phyloP scores from a whole-genome alignment of 2,797 vertebrate species.

The Rhinophrynus dorsalis region DNA sequence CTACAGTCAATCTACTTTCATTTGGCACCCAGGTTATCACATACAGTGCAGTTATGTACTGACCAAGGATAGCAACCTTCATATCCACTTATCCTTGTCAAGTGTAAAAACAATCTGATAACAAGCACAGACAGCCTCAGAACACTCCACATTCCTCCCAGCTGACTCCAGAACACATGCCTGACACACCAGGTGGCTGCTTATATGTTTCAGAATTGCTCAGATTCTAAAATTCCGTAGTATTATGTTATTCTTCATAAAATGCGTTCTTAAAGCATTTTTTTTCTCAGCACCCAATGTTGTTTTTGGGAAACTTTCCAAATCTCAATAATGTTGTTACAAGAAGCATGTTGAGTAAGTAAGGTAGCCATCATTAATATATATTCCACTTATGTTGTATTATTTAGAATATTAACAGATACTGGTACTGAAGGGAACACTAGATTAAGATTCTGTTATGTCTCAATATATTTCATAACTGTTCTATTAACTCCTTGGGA shows the following conservation, averaged over 20 bases:
- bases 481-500: too few species aligned
- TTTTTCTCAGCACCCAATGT: background rate
- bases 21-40: too few species aligned
- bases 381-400: background rate
- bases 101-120: constrained; percentile 43
- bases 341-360: background rate
- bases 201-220: constrained; percentile 9
- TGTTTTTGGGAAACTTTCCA: background rate
- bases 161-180: constrained; percentile 40
- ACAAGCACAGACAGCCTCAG: constrained; percentile 47
- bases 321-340: background rate
- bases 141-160: constrained; percentile 42
- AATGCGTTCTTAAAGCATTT: background rate
- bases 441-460: too few species aligned
- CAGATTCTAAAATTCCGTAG: background rate
- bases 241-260: constrained; percentile 9
- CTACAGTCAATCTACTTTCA: too few species aligned
- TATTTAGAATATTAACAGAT: too few species aligned
- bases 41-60: constrained; percentile 12
- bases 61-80: constrained; percentile 26
- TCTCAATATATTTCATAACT: too few species aligned
- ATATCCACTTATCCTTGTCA: constrained; percentile 44
- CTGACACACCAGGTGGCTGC: constrained; percentile 43
- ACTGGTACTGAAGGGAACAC: too few species aligned
- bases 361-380: background rate